These are phyloP conservation scores for Meghimatium bilineatum DNA, from an alignment of 2,888 invertebrate species.

Conservation along the genomic window DNA sequence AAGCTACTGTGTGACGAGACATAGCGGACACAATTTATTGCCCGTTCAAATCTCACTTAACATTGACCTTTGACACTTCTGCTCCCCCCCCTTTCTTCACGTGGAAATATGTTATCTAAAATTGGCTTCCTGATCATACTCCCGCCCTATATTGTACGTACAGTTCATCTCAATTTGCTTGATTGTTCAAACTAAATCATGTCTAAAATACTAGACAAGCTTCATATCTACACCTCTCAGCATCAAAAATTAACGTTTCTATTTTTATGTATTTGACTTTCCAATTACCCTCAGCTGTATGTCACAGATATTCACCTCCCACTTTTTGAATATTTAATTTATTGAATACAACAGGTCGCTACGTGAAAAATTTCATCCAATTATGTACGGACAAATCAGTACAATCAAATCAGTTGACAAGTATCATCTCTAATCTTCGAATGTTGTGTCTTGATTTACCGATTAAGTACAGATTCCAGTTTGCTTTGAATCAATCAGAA, in stretches of 20 bases:
- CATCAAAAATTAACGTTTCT: background rate
- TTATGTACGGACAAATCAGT: background rate
- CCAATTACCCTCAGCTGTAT: background rate
- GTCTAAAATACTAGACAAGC: background rate
- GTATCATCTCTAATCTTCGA: too few relatives aligned
- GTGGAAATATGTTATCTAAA: background rate
- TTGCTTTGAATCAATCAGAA: too few relatives aligned
- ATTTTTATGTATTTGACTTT: background rate
- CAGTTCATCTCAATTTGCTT: background rate
- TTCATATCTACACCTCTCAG: background rate
- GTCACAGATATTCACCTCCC: background rate
- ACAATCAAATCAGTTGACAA: background rate
- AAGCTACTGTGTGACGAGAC: background rate
- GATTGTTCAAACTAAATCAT: background rate
- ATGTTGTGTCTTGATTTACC: too few relatives aligned
- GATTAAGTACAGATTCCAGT: too few relatives aligned
- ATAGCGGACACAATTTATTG: conserved; percentile 20
- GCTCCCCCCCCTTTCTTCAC: conserved; percentile 3
- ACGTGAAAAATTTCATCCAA: conserved; percentile 4
- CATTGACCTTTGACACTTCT: conserved; percentile 24
- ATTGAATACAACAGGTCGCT: background rate
- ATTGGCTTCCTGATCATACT: background rate
- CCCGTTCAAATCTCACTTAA: conserved; percentile 9
- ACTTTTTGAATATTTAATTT: background rate
- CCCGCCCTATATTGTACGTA: background rate